Evolutionary conservation across 2,113 vertebrate genomes (phyloP).

Genomic region (Pseudopodoces humilis): DNA sequence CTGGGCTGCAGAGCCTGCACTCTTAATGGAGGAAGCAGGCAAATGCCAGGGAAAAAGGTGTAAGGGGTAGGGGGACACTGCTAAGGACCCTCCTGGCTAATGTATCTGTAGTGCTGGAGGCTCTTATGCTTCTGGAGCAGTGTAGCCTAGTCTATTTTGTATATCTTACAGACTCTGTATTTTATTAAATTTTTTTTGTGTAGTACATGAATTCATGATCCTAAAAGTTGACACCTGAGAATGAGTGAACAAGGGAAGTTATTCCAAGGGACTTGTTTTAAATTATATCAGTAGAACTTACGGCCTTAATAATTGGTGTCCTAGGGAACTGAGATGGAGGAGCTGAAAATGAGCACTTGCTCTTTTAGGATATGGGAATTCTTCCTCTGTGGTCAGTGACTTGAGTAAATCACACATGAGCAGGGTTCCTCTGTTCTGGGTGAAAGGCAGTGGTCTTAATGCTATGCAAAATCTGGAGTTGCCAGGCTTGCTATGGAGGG

Average conservation of each 20-base stretch:
- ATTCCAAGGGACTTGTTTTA: not conserved
- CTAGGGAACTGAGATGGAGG: not conserved
- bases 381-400: not conserved
- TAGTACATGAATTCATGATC: fast-evolving
- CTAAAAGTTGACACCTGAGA: not conserved
- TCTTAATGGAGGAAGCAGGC: not conserved
- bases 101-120: not conserved
- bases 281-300: not conserved
- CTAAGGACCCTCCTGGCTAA: not conserved
- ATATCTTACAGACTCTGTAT: not conserved
- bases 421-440: not conserved
- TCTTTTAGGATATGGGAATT: not conserved
- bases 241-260: not conserved
- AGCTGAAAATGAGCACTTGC: not conserved
- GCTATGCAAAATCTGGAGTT: not conserved
- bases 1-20: not conserved
- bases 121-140: fast-evolving
- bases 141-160: not conserved
- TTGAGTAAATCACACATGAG: not conserved
- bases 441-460: not conserved
- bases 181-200: not conserved
- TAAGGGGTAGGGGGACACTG: not conserved
- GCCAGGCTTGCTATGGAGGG: not conserved
- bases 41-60: not conserved
- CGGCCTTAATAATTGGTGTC: not conserved